Evolutionary conservation across 1,140 invertebrate species (phyloP).

Genomic region (Scaptomyza hsui): DNA sequence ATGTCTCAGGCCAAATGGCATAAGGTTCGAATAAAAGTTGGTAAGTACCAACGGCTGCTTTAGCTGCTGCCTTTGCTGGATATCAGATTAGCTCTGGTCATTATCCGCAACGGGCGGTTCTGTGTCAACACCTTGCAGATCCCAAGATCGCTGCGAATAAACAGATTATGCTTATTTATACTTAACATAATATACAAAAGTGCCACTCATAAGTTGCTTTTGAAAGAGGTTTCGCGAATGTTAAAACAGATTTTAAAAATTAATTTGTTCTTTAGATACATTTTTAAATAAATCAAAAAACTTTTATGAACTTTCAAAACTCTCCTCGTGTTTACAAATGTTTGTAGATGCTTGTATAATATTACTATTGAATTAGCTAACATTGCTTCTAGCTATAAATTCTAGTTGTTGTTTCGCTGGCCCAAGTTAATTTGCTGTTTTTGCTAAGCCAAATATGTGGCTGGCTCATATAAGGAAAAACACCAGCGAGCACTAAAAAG

Average conservation of each 20-base stretch:
- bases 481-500: constrained; percentile 59
- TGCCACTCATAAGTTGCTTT: background rate
- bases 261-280: background rate
- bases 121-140: background rate
- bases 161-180: constrained; percentile 1
- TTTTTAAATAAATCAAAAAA: no score
- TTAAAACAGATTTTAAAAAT: background rate
- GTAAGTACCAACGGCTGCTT: constrained; percentile 37
- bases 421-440: constrained; percentile 68
- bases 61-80: constrained; percentile 2
- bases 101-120: constrained; percentile 9
- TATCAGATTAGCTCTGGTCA: constrained; percentile 24
- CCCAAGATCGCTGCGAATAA: background rate
- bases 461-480: background rate
- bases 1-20: constrained; percentile 67
- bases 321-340: constrained; percentile 6
- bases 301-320: background rate
- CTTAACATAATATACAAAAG: background rate
- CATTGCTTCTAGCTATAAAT: constrained; percentile 8
- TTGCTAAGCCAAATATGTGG: constrained; percentile 65
- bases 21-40: constrained; percentile 79
- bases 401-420: constrained; percentile 9
- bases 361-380: constrained; percentile 28
- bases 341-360: background rate
- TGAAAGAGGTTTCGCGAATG: background rate